These are phyloP conservation scores for Sweltsa coloradensis DNA, from an alignment of 1,140 invertebrate species.

Conservation along the genomic window DNA sequence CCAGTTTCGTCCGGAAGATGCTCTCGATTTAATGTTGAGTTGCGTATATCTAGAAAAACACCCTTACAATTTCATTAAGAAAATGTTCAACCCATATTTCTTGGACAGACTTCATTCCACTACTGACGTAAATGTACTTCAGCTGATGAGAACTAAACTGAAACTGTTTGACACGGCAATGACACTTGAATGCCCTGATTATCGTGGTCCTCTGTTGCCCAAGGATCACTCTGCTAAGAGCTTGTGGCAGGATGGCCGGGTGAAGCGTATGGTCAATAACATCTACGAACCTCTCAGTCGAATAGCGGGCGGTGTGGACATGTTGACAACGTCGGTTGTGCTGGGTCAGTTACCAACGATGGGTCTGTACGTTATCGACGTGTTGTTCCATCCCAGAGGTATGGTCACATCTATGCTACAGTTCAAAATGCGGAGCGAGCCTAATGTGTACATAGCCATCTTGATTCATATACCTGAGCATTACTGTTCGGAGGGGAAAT, in stretches of 20 bases:
- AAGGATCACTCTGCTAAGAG: slow-evolving; percentile 34
- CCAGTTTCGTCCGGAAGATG: slow-evolving; percentile 42
- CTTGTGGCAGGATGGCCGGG: slow-evolving; percentile 36
- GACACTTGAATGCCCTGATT: slow-evolving; percentile 45
- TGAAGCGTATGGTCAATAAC: slow-evolving; percentile 36
- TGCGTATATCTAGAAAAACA: slow-evolving; percentile 51
- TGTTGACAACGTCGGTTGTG: slow-evolving; percentile 26
- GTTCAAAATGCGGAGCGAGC: slow-evolving; percentile 28
- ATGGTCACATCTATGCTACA: slow-evolving; percentile 27
- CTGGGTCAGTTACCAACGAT: slow-evolving; percentile 38
- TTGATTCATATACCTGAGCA: slow-evolving; percentile 52
- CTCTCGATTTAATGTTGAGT: slow-evolving; percentile 46
- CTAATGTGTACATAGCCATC: slow-evolving; percentile 37
- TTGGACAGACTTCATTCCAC: slow-evolving; percentile 40
- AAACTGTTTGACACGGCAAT: slow-evolving; percentile 49
- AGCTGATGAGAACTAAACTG: slow-evolving; percentile 35
- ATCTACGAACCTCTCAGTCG: slow-evolving; percentile 33
- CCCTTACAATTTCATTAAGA: slow-evolving; percentile 46
- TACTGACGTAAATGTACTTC: slow-evolving; percentile 20
- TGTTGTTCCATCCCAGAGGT: slow-evolving; percentile 39
- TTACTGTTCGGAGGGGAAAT: slow-evolving; percentile 39
- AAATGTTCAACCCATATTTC: slow-evolving; percentile 48
- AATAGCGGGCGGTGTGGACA: slow-evolving; percentile 9
- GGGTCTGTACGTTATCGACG: slow-evolving; percentile 47
- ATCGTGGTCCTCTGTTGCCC: slow-evolving; percentile 43